Percentiles rank a stretch among this genome's conserved stretches.
These are phyloP conservation scores for Hoplias malabaricus DNA, from an alignment of 2,113 vertebrate genomes.

Conservation along the genomic window DNA sequence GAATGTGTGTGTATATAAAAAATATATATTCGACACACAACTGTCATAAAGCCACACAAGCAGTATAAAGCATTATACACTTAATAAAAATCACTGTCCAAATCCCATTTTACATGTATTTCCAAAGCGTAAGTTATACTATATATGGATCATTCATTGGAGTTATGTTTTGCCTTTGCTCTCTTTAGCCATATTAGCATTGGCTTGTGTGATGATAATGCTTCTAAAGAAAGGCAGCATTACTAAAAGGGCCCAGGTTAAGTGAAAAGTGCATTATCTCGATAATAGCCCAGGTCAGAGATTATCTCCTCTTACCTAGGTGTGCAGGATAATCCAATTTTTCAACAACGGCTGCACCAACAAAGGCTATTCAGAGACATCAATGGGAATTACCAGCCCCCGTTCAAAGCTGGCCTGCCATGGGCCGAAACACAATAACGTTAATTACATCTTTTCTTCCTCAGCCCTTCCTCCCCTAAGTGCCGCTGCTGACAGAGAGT, in stretches of 20 bases:
- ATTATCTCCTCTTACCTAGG: conserved; percentile 65
- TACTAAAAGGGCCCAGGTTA: conserved; percentile 5
- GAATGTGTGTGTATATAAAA: background rate
- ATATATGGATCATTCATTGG: no score
- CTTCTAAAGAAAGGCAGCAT: background rate
- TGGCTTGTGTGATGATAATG: background rate
- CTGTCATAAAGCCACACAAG: no score
- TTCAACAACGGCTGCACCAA: conserved; percentile 64
- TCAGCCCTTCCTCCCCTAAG: conserved; percentile 62
- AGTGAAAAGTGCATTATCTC: conserved; percentile 59
- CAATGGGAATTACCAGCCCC: conserved; percentile 71
- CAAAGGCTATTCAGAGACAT: conserved; percentile 70
- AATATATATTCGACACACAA: no score
- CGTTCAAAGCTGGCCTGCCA: conserved; percentile 66
- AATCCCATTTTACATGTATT: no score
- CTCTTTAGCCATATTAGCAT: background rate
- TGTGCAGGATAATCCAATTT: conserved; percentile 73
- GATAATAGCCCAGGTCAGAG: conserved; percentile 71
- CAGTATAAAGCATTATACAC: no score
- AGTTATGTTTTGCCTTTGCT: background rate
- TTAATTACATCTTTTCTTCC: conserved; percentile 70
- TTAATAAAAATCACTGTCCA: no score
- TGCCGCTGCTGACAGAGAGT: conserved; percentile 68
- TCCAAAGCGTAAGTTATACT: no score
- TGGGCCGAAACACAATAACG: conserved; percentile 68